Base-by-base conservation (phyloP, 1,140 invertebrate species). In the Plectrocnemia conspersa region DNA sequence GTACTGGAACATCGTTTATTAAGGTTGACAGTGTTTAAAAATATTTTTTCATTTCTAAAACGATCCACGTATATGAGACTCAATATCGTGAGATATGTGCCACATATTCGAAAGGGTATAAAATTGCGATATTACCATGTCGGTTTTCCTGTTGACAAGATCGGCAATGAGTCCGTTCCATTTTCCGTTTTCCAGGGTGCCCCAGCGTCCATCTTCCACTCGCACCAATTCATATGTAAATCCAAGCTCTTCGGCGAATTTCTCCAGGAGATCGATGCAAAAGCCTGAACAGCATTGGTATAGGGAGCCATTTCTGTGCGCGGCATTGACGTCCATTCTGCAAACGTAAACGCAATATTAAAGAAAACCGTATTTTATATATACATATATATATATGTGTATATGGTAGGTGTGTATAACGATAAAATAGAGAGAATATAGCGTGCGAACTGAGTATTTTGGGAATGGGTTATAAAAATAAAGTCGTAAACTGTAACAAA, bases 131-230 rank as follows among this genome's bases (percentile, higher is more conserved):
- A n/a, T n/a, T 64, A 75, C 92, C 87, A 99, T 95, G 69, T 99
- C 97, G 18, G 86, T 88, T 74, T 93, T 93, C 41, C 91, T 82
- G 67, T 95, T 93, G 23, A 95, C 86, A 36, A 99, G 76, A 59
- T 95, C 93, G 5, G 89, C 86, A 62, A 97, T 92, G 24, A 99
- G 77, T 2, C 96, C 96, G 73, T 98, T 98, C 96, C 96, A 99
- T 71, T 91, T 92, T 48, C 91, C 90, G 68, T 93, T 88, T 74
- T 91, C 87, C 27, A 89, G 73, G 10, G 89, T 91, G 49, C 95
- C 94, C 92, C 95, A 98, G 64, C 89, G 88, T 38, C 89, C 89
- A 70, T 98, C 95, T 68, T 93, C 89, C 0, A 98, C 95, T 58
- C 94, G 80, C 27, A 91, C 86, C 38, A 99, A 79, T 65, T 97